Base-by-base conservation (phyloP, 1,140 invertebrate species). In the Macrosteles quadrilineatus region DNA sequence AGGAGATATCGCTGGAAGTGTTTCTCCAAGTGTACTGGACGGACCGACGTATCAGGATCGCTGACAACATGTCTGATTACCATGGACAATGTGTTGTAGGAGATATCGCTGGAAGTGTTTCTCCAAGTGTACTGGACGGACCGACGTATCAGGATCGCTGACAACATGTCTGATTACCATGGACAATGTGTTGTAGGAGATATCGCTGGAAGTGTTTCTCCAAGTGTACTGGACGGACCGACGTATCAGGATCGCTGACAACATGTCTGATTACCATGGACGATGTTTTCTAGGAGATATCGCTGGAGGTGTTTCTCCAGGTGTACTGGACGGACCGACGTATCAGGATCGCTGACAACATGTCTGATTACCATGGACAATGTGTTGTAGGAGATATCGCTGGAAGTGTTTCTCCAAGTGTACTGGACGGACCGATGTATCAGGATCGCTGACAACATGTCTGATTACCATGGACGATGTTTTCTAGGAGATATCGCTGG, bases 11-110 rank as follows among this genome's bases (percentile, higher is more conserved):
- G 3, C 75, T 87, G 67, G 85, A 86, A 74, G 82, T 86, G 67
- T 87, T 86, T 74, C 81, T 87, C 45, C 83, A 85, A 81, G 84
- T 85, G 14, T 85, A 85, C 75, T 87, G 85, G 85, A 79, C 82
- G 64, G 85, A 87, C 67, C 71, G 73, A 4, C 73, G 85, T 31
- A 79, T 87, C 36, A 79, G 81, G 30, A 78, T 83, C 11, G 77
- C 81, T 1, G 75, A 77, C 6, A 79, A 81, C 23, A 75, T 78
- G n/a, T n/a, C n/a, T n/a, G n/a, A n/a, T n/a, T n/a, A n/a, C n/a
- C n/a, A n/a, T n/a, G n/a, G n/a, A n/a, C n/a, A n/a, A n/a, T n/a
- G n/a, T n/a, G n/a, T 73, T 74, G 30, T 74, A 87, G 85, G 85
- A 87, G 76, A 87, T 87, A 75, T 85, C 85, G 2, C 75, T 87